A percentile compares a stretch with the other conserved stretches of the same genome.
phyloP scores from a whole-genome alignment of 2,797 vertebrate species.

The Micropoecilia bifurca region DNA sequence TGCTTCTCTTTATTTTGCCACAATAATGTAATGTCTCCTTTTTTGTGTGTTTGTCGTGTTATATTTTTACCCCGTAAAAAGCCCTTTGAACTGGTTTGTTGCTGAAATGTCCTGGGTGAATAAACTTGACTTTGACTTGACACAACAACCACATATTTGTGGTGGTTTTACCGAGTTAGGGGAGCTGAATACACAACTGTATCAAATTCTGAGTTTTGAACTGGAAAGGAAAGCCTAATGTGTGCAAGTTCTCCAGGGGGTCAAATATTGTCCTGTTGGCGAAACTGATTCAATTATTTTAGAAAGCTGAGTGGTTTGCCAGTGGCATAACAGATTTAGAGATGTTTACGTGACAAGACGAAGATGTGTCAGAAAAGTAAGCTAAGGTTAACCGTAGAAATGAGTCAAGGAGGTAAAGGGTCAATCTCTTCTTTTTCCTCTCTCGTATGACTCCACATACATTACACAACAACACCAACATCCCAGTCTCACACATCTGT shows the following conservation, averaged over 20 bases:
- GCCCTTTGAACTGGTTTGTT: not conserved
- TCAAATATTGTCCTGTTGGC: not conserved
- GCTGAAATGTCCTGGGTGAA: not conserved
- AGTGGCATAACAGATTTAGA: not conserved
- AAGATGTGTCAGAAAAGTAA: not conserved
- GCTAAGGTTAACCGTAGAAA: conserved; percentile 3
- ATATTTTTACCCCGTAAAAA: not conserved
- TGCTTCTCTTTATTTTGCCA: not conserved
- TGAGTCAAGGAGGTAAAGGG: conserved; percentile 7
- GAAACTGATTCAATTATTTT: not conserved
- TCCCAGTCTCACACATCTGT: conserved; percentile 74
- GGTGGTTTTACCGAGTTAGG: not conserved
- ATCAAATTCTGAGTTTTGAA: not conserved
- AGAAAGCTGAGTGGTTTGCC: not conserved
- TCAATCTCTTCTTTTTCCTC: conserved; percentile 4
- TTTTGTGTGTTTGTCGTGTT: not conserved
- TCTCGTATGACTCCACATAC: conserved; percentile 7
- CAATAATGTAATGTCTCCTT: not conserved
- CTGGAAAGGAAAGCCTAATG: not conserved
- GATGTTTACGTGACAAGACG: not conserved
- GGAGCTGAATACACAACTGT: not conserved
- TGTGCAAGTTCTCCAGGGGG: not conserved
- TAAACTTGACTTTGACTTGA: conserved; percentile 1
- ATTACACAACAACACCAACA: conserved; percentile 22
- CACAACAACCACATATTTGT: not conserved